Conservation (phyloP, 2,113 vertebrate species). For the Eudyptes chrysolophus region DNA sequence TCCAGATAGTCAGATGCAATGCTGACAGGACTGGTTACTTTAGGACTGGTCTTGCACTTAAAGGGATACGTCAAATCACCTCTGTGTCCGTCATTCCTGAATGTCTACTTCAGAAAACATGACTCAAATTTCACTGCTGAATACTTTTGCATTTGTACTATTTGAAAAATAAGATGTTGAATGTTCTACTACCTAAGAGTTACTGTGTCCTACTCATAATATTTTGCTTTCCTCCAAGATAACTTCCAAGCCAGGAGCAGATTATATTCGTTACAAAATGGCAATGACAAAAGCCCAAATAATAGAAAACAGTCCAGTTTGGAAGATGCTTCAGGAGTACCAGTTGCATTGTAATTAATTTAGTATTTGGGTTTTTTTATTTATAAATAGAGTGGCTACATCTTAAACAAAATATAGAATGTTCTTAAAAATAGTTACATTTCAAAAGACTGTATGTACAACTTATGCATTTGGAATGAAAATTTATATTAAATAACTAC, state of each 20-base stretch:
- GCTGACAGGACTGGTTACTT: background rate
- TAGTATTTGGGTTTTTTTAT: background rate
- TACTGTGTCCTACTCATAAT: background rate
- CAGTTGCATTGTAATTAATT: conserved; percentile 43
- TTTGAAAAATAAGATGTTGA: background rate
- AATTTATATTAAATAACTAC: background rate
- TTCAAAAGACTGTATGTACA: background rate
- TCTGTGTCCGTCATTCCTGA: background rate
- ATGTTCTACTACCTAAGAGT: background rate
- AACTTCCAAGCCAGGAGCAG: conserved; percentile 83
- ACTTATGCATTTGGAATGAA: background rate
- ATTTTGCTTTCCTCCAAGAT: conserved; percentile 72
- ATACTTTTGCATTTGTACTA: background rate
- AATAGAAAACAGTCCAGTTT: conserved; percentile 82
- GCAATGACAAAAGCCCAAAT: conserved; percentile 80
- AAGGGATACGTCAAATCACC: background rate
- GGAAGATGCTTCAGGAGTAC: conserved; percentile 82
- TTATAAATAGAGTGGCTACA: conserved; percentile 31
- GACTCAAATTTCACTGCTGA: background rate
- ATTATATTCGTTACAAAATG: conserved; percentile 79
- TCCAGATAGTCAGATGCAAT: background rate
- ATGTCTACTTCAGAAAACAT: background rate
- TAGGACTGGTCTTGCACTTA: background rate
- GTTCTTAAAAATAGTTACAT: conserved; percentile 5
- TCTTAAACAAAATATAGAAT: conserved; percentile 40